A percentile compares a stretch with the other conserved stretches of the same genome.
phyloP scores from a whole-genome alignment of 2,888 invertebrate species.

The Mesorhabditis spiculigera region DNA sequence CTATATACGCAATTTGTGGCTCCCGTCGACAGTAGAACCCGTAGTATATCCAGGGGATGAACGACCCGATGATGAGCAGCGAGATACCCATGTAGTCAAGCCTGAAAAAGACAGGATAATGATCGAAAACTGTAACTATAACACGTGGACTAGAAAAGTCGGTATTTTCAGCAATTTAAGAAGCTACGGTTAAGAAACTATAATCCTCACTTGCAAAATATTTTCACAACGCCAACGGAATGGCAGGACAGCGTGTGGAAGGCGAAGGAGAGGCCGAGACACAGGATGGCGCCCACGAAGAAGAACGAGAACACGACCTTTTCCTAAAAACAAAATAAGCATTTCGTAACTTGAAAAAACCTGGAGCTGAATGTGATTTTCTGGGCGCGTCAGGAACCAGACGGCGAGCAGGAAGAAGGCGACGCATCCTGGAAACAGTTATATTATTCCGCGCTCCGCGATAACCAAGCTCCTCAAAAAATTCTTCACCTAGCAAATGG shows the following conservation, averaged over 20 bases:
- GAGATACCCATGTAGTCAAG: constrained; percentile 98
- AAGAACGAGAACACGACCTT: constrained; percentile 80
- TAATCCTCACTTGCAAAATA: constrained; percentile 78
- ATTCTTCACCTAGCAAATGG: constrained; percentile 70
- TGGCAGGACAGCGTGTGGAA: constrained; percentile 98
- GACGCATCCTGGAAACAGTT: constrained; percentile 58
- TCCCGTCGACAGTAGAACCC: constrained; percentile 81
- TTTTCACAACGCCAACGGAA: constrained; percentile 89
- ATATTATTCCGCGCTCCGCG: too few species aligned
- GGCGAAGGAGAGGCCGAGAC: constrained; percentile 90
- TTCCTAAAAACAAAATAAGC: not conserved
- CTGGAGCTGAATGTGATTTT: constrained; percentile 76
- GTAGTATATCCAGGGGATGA: constrained; percentile 99
- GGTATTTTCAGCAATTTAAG: not conserved
- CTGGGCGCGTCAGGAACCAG: constrained; percentile 81
- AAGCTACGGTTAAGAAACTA: not conserved
- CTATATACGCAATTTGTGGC: constrained; percentile 70
- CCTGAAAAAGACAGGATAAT: constrained; percentile 59
- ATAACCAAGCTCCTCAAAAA: too few species aligned
- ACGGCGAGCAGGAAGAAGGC: constrained; percentile 68
- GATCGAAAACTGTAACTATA: too few species aligned
- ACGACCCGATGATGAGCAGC: constrained; percentile 93
- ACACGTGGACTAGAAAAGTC: not conserved
- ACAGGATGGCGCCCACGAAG: constrained; percentile 91
- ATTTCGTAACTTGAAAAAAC: constrained; percentile 84